These are phyloP conservation scores for Cyprinus carpio DNA, from an alignment of 2,113 vertebrate genomes.

Conservation along the genomic window DNA sequence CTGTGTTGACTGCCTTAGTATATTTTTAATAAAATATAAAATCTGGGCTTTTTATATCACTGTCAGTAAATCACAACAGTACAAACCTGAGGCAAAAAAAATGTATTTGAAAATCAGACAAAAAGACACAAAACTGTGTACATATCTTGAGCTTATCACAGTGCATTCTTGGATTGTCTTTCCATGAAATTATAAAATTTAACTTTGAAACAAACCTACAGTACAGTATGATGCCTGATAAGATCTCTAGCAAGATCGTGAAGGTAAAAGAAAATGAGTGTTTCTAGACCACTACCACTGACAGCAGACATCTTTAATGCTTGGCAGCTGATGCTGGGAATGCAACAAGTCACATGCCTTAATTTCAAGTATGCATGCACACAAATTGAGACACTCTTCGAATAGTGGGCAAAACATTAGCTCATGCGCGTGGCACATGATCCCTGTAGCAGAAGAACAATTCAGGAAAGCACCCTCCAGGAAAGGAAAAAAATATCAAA, in stretches of 20 bases:
- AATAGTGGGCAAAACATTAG: background rate
- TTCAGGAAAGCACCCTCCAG: constrained; percentile 1
- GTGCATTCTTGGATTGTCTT: background rate
- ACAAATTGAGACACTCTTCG: background rate
- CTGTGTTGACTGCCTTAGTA: too few relatives aligned
- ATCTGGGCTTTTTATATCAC: too few relatives aligned
- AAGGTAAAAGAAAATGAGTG: background rate
- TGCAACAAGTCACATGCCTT: background rate
- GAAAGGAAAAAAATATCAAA: constrained; percentile 19
- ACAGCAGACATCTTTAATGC: background rate
- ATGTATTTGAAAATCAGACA: background rate
- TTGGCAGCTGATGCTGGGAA: background rate
- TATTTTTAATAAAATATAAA: too few relatives aligned
- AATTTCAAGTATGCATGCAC: background rate
- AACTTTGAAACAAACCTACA: background rate
- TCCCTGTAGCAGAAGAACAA: constrained; percentile 27
- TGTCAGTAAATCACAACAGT: background rate
- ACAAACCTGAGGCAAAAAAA: background rate
- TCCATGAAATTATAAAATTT: background rate
- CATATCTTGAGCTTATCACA: background rate
- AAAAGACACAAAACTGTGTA: background rate
- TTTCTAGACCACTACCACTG: background rate
- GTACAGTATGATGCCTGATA: background rate
- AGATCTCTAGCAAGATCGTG: background rate
- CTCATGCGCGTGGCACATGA: constrained; percentile 27